Evolutionary conservation across 2,888 invertebrate species (phyloP).

Genomic region (Hedychridium roseum): DNA sequence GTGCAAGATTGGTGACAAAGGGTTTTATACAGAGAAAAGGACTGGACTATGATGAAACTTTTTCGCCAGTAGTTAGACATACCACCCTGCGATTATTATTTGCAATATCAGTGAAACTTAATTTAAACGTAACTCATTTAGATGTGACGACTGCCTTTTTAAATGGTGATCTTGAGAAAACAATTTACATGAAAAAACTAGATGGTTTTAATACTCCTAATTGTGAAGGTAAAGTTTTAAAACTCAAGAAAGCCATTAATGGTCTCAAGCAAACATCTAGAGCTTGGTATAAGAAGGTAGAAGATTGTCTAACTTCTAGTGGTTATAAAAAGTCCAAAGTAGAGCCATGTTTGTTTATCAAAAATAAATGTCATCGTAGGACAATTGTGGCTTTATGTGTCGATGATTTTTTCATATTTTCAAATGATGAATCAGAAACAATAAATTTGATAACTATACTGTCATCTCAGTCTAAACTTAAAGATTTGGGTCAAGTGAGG

Average conservation of each 20-base stretch:
- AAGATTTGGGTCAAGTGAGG: constrained; percentile 21
- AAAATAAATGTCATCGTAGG: background rate
- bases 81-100: constrained; percentile 13
- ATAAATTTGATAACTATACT: constrained; percentile 7
- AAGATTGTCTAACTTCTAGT: background rate
- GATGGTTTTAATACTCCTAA: constrained; percentile 6
- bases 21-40: constrained; percentile 13
- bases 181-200: constrained; percentile 7
- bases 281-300: constrained; percentile 8
- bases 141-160: constrained; percentile 20
- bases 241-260: constrained; percentile 13
- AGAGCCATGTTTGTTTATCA: constrained; percentile 13
- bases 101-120: constrained; percentile 11
- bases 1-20: constrained; percentile 22
- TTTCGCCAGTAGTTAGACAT: constrained; percentile 17
- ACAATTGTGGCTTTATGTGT: constrained; percentile 9
- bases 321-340: constrained; percentile 8
- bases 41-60: constrained; percentile 15
- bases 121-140: constrained; percentile 2
- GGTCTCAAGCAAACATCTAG: constrained; percentile 15
- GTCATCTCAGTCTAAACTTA: constrained; percentile 16
- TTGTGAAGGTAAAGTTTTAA: constrained; percentile 1
- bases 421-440: constrained; percentile 17
- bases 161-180: constrained; percentile 8
- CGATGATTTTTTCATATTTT: constrained; percentile 18